Evolutionary conservation across 2,888 invertebrate genomes (phyloP), one percentile per base, ranked within the genome.

Genomic region (Epirrhoe tristata): DNA sequence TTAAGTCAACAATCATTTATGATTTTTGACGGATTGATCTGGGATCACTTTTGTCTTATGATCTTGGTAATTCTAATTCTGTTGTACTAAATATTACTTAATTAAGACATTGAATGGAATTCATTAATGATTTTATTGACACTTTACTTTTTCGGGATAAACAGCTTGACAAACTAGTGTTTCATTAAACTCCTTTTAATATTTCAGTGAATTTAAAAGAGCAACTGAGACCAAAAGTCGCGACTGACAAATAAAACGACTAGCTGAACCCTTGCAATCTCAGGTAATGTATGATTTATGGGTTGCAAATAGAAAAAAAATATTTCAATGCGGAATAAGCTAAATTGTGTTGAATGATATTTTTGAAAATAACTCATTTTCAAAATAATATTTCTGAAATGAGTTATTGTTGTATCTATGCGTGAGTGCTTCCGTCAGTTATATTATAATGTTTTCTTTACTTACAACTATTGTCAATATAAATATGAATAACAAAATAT

Each of bases 211-310:
- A 43, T 43, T 12, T 43, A 43, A 1, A 12, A 8, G 36, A 7
- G 24, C 36, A 31, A 62, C 0, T 7, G 48, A 8, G 17, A 50
- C 60, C n/a, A 58, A 60, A 60, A 63, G 61, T 65, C 68, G 68
- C 58, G 64, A 53, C 64, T 36, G 34, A 51, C 2, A 43, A 32
- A 59, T 17, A 2, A 34, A 24, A 3, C 34, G 72, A 67, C 78
- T 46, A 63, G 36, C 54, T 60, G 61, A 85, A 83, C 85, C 88
- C 86, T 86, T 82, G 77, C 86, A 68, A 68, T 65, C 68, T 68
- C 91, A 91, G 92, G 93, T 92, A 92, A 89, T 90, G 81, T 86
- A 87, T 90, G 93, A 93, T 93, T 90, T 92, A 92, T 91, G 84
- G 81, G 76, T 74, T 77, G 79, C 80, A 85, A 89, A 88, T 88